phyloP scores from a whole-genome alignment of 2,797 vertebrate species.

The Anguilla anguilla region DNA sequence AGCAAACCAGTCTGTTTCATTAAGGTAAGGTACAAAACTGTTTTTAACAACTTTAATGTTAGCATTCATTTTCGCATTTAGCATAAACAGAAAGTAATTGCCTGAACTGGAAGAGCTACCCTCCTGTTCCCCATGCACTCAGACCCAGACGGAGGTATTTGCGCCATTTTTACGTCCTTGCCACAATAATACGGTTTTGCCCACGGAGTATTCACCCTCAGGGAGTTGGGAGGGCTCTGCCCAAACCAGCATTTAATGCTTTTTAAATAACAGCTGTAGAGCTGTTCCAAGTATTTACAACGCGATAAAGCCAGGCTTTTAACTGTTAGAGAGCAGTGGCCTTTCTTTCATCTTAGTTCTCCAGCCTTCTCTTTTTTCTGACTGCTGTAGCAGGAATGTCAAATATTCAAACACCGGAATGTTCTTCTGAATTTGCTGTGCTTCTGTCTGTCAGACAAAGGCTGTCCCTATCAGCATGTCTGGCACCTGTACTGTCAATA shows the following conservation, averaged over 20 bases:
- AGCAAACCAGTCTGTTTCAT: not conserved
- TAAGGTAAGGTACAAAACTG: not conserved
- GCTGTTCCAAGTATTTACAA: constrained; percentile 60
- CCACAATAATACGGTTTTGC: not conserved
- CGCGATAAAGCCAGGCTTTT: constrained; percentile 61
- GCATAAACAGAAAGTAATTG: not conserved
- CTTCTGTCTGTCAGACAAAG: not conserved
- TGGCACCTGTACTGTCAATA: not conserved
- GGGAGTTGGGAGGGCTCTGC: not conserved
- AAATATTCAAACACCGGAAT: constrained; percentile 40
- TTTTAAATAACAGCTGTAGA: constrained; percentile 67
- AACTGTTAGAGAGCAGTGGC: constrained; percentile 61
- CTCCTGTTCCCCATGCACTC: not conserved
- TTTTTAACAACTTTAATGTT: not conserved
- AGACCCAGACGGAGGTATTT: not conserved
- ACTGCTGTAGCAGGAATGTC: constrained; percentile 47
- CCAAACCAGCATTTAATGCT: constrained; percentile 42
- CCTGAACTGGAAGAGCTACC: not conserved
- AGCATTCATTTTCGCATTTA: not conserved
- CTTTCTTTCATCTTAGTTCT: constrained; percentile 29
- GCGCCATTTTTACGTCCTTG: not conserved
- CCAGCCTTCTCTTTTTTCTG: constrained; percentile 13
- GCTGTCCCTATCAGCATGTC: not conserved
- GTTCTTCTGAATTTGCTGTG: not conserved
- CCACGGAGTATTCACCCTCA: not conserved